Evolutionary conservation across 2,113 vertebrate species (phyloP).

Genomic region (Azemiops feae): DNA sequence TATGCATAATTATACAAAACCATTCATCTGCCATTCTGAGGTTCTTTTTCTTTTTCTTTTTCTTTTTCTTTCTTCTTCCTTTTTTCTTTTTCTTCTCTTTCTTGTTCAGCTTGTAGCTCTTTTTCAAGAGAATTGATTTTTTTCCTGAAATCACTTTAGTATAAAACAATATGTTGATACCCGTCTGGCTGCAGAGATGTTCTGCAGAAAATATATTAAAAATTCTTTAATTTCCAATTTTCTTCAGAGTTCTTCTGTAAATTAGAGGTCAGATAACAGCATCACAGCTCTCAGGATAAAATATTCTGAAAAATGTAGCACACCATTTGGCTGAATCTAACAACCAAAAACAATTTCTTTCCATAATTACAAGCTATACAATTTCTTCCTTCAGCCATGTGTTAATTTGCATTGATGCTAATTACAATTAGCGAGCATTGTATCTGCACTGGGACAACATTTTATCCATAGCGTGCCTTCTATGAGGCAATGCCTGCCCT

Average conservation of each 20-base stretch:
- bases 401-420: background rate
- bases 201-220: slow-evolving; percentile 39
- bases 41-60: background rate
- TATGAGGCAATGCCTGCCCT: background rate
- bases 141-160: background rate
- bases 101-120: background rate
- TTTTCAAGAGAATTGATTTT: background rate
- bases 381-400: background rate
- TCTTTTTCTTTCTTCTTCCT: background rate
- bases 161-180: background rate
- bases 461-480: background rate
- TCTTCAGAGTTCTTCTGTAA: slow-evolving; percentile 8
- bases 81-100: background rate
- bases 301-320: slow-evolving; percentile 52
- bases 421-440: background rate
- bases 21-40: no score
- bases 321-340: background rate
- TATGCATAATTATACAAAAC: background rate
- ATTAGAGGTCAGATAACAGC: background rate
- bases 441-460: background rate
- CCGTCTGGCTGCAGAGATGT: background rate
- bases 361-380: background rate
- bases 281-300: slow-evolving; percentile 46
- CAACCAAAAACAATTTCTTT: background rate
- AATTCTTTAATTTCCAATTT: slow-evolving; percentile 35